Percentiles rank a stretch among this genome's conserved stretches.
These are phyloP conservation scores for Lasioglossum marginatum DNA, from an alignment of 2,888 invertebrate species.

Conservation along the genomic window DNA sequence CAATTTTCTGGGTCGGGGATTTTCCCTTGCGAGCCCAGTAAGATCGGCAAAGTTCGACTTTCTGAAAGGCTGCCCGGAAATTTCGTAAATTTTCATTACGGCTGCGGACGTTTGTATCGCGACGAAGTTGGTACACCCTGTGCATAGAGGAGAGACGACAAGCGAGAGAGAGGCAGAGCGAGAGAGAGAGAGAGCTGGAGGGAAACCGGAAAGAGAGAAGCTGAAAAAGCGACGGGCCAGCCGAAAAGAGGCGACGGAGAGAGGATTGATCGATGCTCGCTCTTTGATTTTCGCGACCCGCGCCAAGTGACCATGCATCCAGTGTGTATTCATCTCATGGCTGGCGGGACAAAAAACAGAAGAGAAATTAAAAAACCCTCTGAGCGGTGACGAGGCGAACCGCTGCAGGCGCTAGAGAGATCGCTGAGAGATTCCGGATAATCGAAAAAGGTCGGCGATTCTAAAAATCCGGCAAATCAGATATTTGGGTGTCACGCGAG, in stretches of 20 bases:
- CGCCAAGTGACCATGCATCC: constrained; percentile 65
- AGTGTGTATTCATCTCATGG: constrained; percentile 70
- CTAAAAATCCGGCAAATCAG: constrained; percentile 42
- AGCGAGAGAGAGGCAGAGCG: neutral
- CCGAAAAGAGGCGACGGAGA: constrained; percentile 22
- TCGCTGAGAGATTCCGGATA: constrained; percentile 48
- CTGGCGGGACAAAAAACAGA: constrained; percentile 59
- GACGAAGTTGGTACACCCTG: neutral
- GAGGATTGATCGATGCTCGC: constrained; percentile 65
- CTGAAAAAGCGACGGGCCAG: neutral
- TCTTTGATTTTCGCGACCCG: constrained; percentile 70
- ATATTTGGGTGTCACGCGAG: constrained; percentile 26
- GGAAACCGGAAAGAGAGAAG: constrained; percentile 8
- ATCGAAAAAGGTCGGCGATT: constrained; percentile 53
- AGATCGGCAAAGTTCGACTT: neutral
- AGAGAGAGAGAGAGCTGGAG: constrained; percentile 9
- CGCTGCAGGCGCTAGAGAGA: constrained; percentile 26
- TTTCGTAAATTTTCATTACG: constrained; percentile 9
- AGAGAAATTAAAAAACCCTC: constrained; percentile 55
- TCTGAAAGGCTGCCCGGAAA: neutral
- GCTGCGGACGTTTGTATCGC: neutral
- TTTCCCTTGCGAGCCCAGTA: neutral
- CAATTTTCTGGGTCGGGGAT: neutral
- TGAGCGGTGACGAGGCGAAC: constrained; percentile 43
- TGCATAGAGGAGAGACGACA: neutral